Evolutionary conservation across 2,113 vertebrate genomes (phyloP), one percentile per base, ranked within the genome.

Genomic region (Blennius ocellaris): DNA sequence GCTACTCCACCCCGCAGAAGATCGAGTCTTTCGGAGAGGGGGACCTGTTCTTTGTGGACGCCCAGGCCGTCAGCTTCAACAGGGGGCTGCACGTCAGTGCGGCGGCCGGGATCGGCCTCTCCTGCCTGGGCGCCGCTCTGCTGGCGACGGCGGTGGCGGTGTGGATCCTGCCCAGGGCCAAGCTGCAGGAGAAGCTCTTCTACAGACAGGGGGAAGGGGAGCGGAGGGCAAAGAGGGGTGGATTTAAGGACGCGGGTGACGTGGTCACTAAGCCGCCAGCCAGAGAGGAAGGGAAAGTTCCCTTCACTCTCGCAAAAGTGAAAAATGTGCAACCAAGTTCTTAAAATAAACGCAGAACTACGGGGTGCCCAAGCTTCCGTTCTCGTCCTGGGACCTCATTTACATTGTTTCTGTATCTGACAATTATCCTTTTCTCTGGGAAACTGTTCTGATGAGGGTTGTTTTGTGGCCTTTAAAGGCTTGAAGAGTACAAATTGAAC

Each of bases 1-100:
- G 96, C 55, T 98, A 95, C 78, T 91, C 96, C 21, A 93, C 96
- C 60, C 93, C 96, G 11, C 93, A 93, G 0, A 97, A 94, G 89
- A 97, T 99, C 0, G 97, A 98, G 93, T 96, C 96, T 0, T 97
- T 99, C 0, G 96, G 96, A 0, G 96, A 95, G 62, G 96, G 96
- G 10, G 95, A 96, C 87, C 94, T 99, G 78, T 86, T 97, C 51
- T 95, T 99, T 21, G 95, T 99, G 49, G 97, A 99, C 89, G 84
- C 83, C 0, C 95, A 77, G 14, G 96, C 97, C 0, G 38, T 96
- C 53, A 94, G 93, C 73, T 96, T 96, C 83, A 99, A 99, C 40
- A 82, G 90, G 38, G 95, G 94, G 17, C 94, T 99, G 6, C 95
- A 95, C 52, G 78, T 93, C 53, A 96, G 96, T 82, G 94, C 95